Conservation (phyloP, 2,113 vertebrate genomes). For the Caretta caretta region DNA sequence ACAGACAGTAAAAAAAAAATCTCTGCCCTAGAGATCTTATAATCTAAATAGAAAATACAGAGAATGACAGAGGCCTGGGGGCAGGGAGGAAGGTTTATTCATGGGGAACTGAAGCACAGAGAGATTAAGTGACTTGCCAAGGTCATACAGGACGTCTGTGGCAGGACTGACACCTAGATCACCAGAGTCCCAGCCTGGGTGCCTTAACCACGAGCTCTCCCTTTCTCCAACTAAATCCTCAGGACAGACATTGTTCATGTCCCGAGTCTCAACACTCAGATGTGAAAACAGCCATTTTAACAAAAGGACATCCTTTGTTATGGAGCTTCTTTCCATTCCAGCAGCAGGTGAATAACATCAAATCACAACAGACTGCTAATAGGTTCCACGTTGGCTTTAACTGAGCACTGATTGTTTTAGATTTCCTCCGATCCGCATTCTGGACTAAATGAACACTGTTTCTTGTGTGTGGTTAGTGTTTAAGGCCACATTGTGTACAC, state of each 20-base stretch:
- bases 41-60: not conserved
- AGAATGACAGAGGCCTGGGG: not conserved
- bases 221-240: not conserved
- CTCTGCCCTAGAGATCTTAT: not conserved
- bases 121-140: not conserved
- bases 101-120: not conserved
- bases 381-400: constrained; percentile 53
- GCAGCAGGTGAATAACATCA: constrained; percentile 69
- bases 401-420: not conserved
- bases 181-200: not conserved
- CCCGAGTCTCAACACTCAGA: not conserved
- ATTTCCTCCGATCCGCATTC: constrained; percentile 14
- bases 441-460: constrained; percentile 33
- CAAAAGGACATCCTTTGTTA: constrained; percentile 18
- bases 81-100: not conserved
- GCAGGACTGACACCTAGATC: not conserved
- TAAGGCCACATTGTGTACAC: constrained; percentile 54
- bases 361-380: constrained; percentile 65
- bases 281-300: not conserved
- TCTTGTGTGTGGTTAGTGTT: constrained; percentile 68
- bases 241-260: rapidly evolving
- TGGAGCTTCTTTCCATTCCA: not conserved
- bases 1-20: not conserved
- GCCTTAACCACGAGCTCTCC: not conserved
- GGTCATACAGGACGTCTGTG: not conserved